Evolutionary conservation across 2,888 invertebrate genomes (phyloP).

Genomic region (Melangyna quadrimaculata): DNA sequence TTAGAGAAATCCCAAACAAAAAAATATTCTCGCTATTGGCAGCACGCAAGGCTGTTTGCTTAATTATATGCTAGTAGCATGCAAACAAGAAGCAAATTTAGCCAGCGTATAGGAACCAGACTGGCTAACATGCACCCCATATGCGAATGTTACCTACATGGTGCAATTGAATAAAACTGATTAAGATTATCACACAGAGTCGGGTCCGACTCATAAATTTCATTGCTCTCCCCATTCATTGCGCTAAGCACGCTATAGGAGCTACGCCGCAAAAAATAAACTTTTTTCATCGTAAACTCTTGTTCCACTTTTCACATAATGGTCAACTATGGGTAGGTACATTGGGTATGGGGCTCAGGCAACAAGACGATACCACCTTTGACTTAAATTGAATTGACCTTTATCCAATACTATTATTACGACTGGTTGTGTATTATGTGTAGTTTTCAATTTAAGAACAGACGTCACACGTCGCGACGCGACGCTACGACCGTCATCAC

Average conservation of each 20-base stretch:
- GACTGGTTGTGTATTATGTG: slow-evolving; percentile 1
- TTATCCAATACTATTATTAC: slow-evolving; percentile 5
- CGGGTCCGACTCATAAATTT: slow-evolving; percentile 51
- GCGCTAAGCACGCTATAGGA: neutral
- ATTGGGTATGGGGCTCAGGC: neutral
- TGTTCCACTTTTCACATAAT: slow-evolving; percentile 38
- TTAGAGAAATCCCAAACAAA: slow-evolving; percentile 48
- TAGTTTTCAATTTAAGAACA: slow-evolving; percentile 50
- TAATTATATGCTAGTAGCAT: slow-evolving; percentile 59
- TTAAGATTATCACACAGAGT: slow-evolving; percentile 45
- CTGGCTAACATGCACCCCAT: slow-evolving; percentile 38
- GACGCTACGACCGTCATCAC: no score
- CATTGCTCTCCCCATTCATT: slow-evolving; percentile 42
- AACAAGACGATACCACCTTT: slow-evolving; percentile 39
- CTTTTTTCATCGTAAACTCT: slow-evolving; percentile 5
- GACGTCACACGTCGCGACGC: slow-evolving; percentile 24
- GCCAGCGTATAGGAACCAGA: slow-evolving; percentile 36
- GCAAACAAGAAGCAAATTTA: slow-evolving; percentile 54
- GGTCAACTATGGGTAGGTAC: neutral
- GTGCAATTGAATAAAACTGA: slow-evolving; percentile 57
- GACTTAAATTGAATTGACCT: slow-evolving; percentile 68
- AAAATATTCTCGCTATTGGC: slow-evolving; percentile 47
- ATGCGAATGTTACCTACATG: neutral
- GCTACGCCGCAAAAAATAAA: slow-evolving; percentile 12
- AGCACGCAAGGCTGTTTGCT: slow-evolving; percentile 57